phyloP scores from a whole-genome alignment of 2,888 invertebrate genomes.

The Odontothrips loti region DNA sequence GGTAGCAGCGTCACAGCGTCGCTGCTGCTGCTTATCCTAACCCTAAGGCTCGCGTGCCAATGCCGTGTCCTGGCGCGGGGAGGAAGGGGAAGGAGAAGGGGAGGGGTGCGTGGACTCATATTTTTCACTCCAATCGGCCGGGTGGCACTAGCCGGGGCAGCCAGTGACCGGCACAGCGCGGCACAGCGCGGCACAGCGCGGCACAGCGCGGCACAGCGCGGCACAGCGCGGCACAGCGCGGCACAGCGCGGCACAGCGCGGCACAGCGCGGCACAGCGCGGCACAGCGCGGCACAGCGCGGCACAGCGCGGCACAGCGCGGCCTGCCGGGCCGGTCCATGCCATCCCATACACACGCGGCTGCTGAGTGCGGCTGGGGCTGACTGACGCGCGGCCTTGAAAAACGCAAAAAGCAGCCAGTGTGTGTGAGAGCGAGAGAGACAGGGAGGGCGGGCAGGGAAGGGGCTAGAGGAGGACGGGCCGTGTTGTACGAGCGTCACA shows the following conservation, averaged over 20 bases:
- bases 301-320: neutral
- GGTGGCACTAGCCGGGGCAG: neutral
- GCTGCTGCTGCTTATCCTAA: no score
- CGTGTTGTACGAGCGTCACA: neutral
- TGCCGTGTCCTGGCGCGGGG: neutral
- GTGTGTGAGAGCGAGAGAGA: neutral
- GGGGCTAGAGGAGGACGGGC: conserved; percentile 34
- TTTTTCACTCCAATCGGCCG: neutral
- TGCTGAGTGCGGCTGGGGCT: neutral
- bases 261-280: neutral
- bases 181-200: no score
- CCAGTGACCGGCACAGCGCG: neutral
- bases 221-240: neutral
- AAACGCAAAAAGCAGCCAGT: neutral
- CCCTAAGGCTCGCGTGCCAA: no score
- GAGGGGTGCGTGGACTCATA: neutral
- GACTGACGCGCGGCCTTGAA: conserved; percentile 21
- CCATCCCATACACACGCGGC: neutral
- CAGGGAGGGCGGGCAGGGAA: conserved; percentile 43
- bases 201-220: neutral
- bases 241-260: neutral
- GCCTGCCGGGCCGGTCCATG: neutral
- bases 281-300: neutral
- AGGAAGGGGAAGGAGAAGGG: neutral
- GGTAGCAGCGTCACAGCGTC: no score